Percentiles rank a stretch among this genome's conserved stretches.
Evolutionary conservation across 2,888 invertebrate genomes (phyloP).

Genomic region (Xanthorhoe spadicearia): DNA sequence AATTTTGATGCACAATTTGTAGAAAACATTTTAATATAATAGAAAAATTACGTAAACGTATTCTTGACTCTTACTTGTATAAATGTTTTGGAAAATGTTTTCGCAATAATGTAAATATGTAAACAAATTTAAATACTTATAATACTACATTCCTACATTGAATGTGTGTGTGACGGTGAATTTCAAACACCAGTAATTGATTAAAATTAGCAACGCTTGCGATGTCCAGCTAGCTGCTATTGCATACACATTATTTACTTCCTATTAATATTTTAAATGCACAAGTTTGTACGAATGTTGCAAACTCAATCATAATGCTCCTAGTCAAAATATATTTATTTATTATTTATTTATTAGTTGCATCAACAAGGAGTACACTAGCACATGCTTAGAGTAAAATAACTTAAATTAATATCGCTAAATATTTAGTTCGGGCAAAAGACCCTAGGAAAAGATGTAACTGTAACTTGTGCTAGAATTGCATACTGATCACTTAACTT

Average conservation of each 20-base stretch:
- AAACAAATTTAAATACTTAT: not conserved
- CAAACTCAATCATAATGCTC: too few relatives aligned
- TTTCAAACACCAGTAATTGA: slow-evolving; percentile 14
- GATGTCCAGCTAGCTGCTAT: slow-evolving; percentile 20
- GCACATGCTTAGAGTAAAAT: too few relatives aligned
- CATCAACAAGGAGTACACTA: too few relatives aligned
- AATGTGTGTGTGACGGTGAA: too few relatives aligned
- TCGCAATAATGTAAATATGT: too few relatives aligned
- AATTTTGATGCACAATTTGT: slow-evolving; percentile 31
- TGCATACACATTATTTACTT: slow-evolving; percentile 32
- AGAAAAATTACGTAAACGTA: not conserved
- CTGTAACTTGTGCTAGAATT: not conserved
- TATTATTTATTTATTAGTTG: too few relatives aligned
- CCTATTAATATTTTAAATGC: not conserved
- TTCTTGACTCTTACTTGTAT: not conserved
- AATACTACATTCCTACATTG: slow-evolving; percentile 6
- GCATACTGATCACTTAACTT: not conserved
- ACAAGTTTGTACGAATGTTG: not conserved
- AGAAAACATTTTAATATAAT: not conserved
- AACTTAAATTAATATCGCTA: too few relatives aligned
- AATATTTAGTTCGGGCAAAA: too few relatives aligned
- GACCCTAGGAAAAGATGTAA: not conserved
- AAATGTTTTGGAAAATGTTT: not conserved
- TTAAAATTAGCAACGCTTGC: slow-evolving; percentile 20
- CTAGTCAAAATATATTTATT: too few relatives aligned